Evolutionary conservation across 2,113 vertebrate species (phyloP).

Genomic region (Perca flavescens): DNA sequence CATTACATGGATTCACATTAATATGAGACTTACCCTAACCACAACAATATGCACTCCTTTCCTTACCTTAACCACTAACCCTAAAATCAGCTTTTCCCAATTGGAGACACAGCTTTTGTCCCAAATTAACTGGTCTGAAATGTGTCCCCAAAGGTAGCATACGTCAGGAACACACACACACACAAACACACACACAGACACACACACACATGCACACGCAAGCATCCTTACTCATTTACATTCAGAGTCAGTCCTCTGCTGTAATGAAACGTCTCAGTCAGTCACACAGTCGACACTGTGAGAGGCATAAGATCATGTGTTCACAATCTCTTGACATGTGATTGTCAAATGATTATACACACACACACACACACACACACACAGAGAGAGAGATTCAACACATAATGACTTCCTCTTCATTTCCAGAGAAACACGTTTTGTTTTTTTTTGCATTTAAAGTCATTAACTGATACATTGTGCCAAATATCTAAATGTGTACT

Average conservation of each 20-base stretch:
- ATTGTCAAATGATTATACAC: slow-evolving; percentile 9
- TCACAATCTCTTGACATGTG: slow-evolving; percentile 38
- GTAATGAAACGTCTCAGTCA: slow-evolving; percentile 34
- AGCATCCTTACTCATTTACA: slow-evolving; percentile 4
- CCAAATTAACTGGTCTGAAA: too few species aligned
- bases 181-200: background rate
- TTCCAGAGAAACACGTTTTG: slow-evolving; percentile 12
- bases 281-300: background rate
- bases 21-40: too few species aligned
- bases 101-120: too few species aligned
- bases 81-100: too few species aligned
- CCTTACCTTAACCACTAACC: too few species aligned
- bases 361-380: slow-evolving; percentile 16
- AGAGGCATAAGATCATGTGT: slow-evolving; percentile 35
- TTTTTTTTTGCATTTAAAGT: background rate
- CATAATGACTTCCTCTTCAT: slow-evolving; percentile 21
- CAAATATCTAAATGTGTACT: background rate
- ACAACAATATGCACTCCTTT: too few species aligned
- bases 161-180: background rate
- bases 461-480: background rate
- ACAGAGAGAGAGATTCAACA: background rate
- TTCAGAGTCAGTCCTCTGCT: slow-evolving; percentile 19
- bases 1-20: too few species aligned
- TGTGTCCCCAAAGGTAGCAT: too few species aligned
- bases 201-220: slow-evolving; percentile 1